Conservation (phyloP, 2,113 vertebrate species). For the Abramis brama region DNA sequence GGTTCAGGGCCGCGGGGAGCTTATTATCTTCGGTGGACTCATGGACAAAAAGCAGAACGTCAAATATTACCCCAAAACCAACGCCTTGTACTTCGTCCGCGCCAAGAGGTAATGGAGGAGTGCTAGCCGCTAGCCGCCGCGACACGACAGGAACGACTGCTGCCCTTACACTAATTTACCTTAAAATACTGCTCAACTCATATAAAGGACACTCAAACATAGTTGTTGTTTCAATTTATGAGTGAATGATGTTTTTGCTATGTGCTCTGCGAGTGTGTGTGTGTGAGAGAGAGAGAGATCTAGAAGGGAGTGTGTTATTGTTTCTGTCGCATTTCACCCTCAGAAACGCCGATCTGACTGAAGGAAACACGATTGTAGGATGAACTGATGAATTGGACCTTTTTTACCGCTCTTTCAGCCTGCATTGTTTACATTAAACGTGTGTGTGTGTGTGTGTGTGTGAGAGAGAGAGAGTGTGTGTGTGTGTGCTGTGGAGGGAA, state of each 20-base stretch:
- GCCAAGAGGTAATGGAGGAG: conserved; percentile 92
- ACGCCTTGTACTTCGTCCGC: conserved; percentile 99
- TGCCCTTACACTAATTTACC: conserved; percentile 68
- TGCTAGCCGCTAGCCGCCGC: too few relatives aligned
- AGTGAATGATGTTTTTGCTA: conserved; percentile 50
- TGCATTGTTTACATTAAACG: conserved; percentile 79
- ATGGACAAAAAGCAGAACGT: conserved; percentile 99
- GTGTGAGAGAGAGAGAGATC: conserved; percentile 40
- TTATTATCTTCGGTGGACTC: conserved; percentile 96
- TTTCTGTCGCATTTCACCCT: conserved; percentile 47
- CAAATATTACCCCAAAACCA: conserved; percentile 99
- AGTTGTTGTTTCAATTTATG: conserved; percentile 44
- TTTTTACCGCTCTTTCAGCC: conserved; percentile 77
- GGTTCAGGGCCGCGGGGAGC: conserved; percentile 93
- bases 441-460: conserved; percentile 30
- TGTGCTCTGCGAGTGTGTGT: conserved; percentile 18
- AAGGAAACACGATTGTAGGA: background rate
- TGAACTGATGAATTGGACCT: conserved; percentile 66
- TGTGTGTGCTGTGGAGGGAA: conserved; percentile 57
- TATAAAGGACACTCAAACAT: conserved; percentile 60
- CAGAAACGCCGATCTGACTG: conserved; percentile 18
- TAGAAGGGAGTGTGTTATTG: conserved; percentile 52
- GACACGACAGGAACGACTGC: conserved; percentile 52
- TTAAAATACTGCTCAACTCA: conserved; percentile 69
- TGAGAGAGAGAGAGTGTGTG: conserved; percentile 48